Evolutionary conservation across 2,113 vertebrate genomes (phyloP), one percentile per base, ranked within the genome.

Genomic region (Nothocercus nigrocapillus): DNA sequence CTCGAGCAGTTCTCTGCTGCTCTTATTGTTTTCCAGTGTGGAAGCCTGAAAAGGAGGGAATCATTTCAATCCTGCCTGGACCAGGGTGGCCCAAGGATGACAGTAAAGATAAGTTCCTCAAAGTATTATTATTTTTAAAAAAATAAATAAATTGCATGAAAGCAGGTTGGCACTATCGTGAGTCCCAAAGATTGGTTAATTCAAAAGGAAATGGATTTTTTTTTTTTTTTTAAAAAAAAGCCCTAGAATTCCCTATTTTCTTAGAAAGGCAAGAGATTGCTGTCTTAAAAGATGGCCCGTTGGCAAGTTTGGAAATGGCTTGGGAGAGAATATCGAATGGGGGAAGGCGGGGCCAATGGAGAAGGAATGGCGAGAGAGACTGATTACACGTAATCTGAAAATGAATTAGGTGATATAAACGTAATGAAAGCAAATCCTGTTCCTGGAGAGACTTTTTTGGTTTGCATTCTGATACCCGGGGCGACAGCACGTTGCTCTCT

Each of bases 351-450:
- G 19, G 49, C 21, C 47, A 13, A 36, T 76, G 88, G 75, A 15
- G 15, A 20, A n/a, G 42, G 56, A 91, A 87, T 82, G 63, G 86
- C 90, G 75, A 75, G 83, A 95, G 78, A 89, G 74, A 58, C 92
- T 94, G 96, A 96, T 97, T 97, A 96, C 92, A 90, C 93, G 85
- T 90, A 96, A 95, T 96, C 95, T 93, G 92, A 95, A 96, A 96
- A 95, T 96, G 94, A 97, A 94, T 90, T 90, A 94, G 91, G 89
- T 96, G 94, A 95, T 96, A 96, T 84, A 96, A 94, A 95, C 94
- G 93, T 95, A 95, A 96, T 96, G 92, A 96, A 97, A 96, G 94
- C 80, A 94, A 89, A 94, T 96, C 89, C 88, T 87, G 82, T 89
- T 96, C 91, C 91, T 96, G 91, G 95, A 95, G 91, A 95, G 96